phyloP scores from a whole-genome alignment of 2,888 invertebrate genomes.

The Adelphocoris suturalis region DNA sequence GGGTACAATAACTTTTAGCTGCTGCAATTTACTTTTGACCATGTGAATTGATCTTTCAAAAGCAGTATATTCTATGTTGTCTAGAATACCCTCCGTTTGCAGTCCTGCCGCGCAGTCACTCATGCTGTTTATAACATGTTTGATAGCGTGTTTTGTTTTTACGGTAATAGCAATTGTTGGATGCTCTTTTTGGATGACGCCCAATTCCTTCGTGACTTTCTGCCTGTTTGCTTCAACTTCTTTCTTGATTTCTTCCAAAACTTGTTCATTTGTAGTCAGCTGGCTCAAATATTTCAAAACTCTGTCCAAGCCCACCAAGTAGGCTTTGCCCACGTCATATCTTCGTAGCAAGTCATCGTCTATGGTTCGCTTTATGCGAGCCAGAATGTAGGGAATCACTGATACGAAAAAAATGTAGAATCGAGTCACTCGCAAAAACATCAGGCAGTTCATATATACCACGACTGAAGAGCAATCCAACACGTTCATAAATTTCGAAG shows the following conservation, averaged over 20 bases:
- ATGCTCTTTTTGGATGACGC: constrained; percentile 65
- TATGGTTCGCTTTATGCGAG: neutral
- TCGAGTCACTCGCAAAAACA: constrained; percentile 47
- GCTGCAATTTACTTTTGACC: neutral
- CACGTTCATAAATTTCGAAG: constrained; percentile 2
- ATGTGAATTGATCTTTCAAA: constrained; percentile 35
- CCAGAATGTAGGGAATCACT: constrained; percentile 33
- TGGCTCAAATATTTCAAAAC: constrained; percentile 60
- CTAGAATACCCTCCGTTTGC: constrained; percentile 61
- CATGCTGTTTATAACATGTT: constrained; percentile 61
- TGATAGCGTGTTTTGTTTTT: constrained; percentile 65
- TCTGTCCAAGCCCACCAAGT: constrained; percentile 61
- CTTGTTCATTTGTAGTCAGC: constrained; percentile 45
- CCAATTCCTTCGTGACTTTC: constrained; percentile 56
- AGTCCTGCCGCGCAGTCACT: constrained; percentile 47
- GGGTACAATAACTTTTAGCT: constrained; percentile 35
- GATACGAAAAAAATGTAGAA: constrained; percentile 62
- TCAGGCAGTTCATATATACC: constrained; percentile 37
- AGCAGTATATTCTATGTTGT: constrained; percentile 44
- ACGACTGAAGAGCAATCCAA: neutral
- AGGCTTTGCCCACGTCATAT: constrained; percentile 67
- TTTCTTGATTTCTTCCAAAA: constrained; percentile 51
- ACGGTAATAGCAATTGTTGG: constrained; percentile 64
- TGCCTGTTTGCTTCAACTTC: constrained; percentile 53
- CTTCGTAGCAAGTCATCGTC: constrained; percentile 35